Evolutionary conservation across 2,888 invertebrate genomes (phyloP), one percentile per base, ranked within the genome.

Genomic region (Pterostichus niger): DNA sequence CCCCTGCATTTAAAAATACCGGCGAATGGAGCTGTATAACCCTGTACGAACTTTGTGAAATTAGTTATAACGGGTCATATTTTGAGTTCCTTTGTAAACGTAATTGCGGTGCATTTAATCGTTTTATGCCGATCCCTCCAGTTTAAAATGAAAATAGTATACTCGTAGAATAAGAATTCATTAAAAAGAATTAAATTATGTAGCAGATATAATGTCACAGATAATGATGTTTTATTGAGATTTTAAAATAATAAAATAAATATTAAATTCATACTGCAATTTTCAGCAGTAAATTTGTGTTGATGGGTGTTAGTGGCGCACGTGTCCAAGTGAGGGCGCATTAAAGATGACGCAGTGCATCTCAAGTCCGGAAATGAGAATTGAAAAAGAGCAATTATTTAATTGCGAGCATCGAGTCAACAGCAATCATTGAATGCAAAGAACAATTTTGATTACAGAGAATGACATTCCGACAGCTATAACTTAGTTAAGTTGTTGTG

Each of bases 381-480:
- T 76, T 76, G 76, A 76, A 76, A 76, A 56, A 76, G 76, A 76
- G 76, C 76, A 76, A 76, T 76, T 76, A 76, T 76, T 76, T 76
- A 52, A 76, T 76, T 24, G 13, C 24, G 49, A 31, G 52, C 49
- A 33, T 49, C 49, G 52, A 31, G 73, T 33, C 31, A 46, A 24
- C 56, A 56, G 54, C 54, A 33, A 76, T 35, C 33, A 33, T 35
- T 76, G 76, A 76, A 76, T 76, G 56, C 76, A 76, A 76, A 73
- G 73, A 44, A 35, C 76, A 54, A 76, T 76, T 56, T 76, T 46
- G 54, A 76, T 76, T 52, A 76, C 35, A 13, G 54, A 56, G 76
- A 76, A 76, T 76, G 56, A 76, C 76, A 76, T 76, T 76, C 44
- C 56, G 56, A 56, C 56, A 52, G 52, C 52, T 64, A 7, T 76